These are phyloP conservation scores for Conus ventricosus DNA, from an alignment of 1,140 invertebrate species.

Conservation along the genomic window DNA sequence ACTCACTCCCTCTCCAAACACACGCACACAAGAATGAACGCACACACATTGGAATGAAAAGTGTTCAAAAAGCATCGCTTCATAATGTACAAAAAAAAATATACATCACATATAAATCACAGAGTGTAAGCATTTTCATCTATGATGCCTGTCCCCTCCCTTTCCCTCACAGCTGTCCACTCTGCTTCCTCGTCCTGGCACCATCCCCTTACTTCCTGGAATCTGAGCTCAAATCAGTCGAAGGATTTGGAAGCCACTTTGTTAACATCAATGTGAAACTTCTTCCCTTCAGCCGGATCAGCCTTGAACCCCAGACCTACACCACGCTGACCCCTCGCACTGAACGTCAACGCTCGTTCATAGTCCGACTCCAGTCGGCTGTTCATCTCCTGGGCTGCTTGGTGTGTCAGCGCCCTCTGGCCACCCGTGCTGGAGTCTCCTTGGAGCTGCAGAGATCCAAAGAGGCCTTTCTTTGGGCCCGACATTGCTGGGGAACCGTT, in stretches of 20 bases:
- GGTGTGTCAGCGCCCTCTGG: constrained; percentile 48
- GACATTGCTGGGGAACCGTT: background rate
- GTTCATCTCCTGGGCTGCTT: constrained; percentile 44
- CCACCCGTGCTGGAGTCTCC: constrained; percentile 3
- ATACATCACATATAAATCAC: too few relatives aligned
- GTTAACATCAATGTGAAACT: constrained; percentile 60
- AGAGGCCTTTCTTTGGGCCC: constrained; percentile 42
- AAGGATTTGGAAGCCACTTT: constrained; percentile 47
- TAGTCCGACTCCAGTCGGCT: constrained; percentile 56
- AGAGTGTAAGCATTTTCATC: too few relatives aligned
- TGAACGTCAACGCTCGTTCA: constrained; percentile 54
- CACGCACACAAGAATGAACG: too few relatives aligned
- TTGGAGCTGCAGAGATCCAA: constrained; percentile 35
- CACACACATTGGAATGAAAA: too few relatives aligned
- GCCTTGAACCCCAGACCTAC: constrained; percentile 55
- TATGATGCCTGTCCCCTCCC: too few relatives aligned
- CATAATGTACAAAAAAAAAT: too few relatives aligned
- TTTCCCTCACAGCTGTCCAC: background rate
- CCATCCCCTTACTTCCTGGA: background rate
- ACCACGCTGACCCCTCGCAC: constrained; percentile 46
- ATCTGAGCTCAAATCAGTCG: background rate
- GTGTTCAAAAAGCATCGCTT: too few relatives aligned
- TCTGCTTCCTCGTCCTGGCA: background rate
- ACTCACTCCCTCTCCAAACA: too few relatives aligned
- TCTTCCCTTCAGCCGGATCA: constrained; percentile 59